Evolutionary conservation across 2,888 invertebrate species (phyloP).

Genomic region (Lomographa bimaculata): DNA sequence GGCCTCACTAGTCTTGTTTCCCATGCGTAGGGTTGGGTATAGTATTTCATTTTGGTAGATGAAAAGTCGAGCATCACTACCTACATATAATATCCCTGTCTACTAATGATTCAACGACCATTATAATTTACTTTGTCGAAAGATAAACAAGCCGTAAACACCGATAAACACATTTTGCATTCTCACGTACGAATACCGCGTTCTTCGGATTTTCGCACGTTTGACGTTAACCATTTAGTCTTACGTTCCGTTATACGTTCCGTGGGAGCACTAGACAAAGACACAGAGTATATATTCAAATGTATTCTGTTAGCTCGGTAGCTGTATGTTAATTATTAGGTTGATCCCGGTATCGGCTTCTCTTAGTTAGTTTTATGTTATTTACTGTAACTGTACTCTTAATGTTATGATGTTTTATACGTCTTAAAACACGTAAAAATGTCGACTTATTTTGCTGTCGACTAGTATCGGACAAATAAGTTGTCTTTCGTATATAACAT

Average conservation of each 20-base stretch:
- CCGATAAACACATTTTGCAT: slow-evolving; percentile 17
- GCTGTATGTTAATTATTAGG: slow-evolving; percentile 28
- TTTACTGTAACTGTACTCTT: no score
- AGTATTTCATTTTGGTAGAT: no score
- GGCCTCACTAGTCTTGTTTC: no score
- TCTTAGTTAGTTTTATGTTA: background rate
- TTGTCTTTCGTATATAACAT: no score
- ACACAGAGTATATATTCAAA: slow-evolving; percentile 50
- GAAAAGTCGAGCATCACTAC: no score
- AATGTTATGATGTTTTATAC: no score
- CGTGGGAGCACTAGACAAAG: slow-evolving; percentile 74
- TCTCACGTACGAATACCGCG: slow-evolving; percentile 47
- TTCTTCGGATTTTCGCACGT: slow-evolving; percentile 57
- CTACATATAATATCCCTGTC: no score
- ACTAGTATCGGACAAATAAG: no score
- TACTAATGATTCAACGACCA: no score
- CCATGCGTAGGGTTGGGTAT: no score
- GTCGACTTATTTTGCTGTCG: no score
- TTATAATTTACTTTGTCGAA: background rate
- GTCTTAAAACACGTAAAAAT: no score
- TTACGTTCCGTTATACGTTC: slow-evolving; percentile 64
- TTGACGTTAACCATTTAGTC: slow-evolving; percentile 48
- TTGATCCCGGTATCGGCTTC: slow-evolving; percentile 1
- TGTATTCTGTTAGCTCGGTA: slow-evolving; percentile 33
- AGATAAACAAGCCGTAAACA: slow-evolving; percentile 1